Evolutionary conservation across 2,797 vertebrate genomes (phyloP).

Genomic region (Morus bassanus): DNA sequence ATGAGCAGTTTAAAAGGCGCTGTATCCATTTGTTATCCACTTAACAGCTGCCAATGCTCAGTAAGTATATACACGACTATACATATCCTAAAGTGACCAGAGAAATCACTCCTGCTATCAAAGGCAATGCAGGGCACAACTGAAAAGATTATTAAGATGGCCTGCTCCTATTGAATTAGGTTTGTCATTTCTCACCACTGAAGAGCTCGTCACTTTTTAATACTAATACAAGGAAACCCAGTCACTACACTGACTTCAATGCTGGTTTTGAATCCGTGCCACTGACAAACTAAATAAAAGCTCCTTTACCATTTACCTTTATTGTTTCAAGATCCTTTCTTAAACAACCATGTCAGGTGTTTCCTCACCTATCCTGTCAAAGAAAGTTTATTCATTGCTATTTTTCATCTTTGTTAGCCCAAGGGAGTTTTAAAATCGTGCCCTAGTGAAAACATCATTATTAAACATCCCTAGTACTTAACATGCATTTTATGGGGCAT

Average conservation of each 20-base stretch:
- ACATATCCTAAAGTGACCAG: not conserved
- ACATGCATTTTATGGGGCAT: slow-evolving; percentile 13
- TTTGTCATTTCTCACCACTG: not conserved
- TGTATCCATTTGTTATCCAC: not conserved
- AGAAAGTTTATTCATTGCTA: not conserved
- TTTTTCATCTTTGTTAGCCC: not conserved
- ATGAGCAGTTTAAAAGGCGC: not conserved
- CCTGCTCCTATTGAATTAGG: not conserved
- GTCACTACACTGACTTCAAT: rapidly evolving
- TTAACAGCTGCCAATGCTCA: not conserved
- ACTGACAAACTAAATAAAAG: not conserved
- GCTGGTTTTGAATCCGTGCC: not conserved
- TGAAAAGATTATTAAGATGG: not conserved
- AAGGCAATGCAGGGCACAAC: not conserved
- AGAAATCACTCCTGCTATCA: not conserved
- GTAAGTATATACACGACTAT: not conserved
- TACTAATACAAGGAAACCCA: not conserved
- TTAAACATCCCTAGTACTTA: not conserved
- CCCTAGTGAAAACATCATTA: not conserved
- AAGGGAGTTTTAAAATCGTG: not conserved
- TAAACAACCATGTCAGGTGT: not conserved
- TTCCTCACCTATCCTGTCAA: not conserved
- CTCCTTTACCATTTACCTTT: not conserved
- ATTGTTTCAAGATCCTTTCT: not conserved
- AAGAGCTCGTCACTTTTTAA: not conserved